Percentiles rank a stretch among this genome's conserved stretches.
phyloP scores from a whole-genome alignment of 2,888 invertebrate genomes.

The Diaprepes abbreviatus region DNA sequence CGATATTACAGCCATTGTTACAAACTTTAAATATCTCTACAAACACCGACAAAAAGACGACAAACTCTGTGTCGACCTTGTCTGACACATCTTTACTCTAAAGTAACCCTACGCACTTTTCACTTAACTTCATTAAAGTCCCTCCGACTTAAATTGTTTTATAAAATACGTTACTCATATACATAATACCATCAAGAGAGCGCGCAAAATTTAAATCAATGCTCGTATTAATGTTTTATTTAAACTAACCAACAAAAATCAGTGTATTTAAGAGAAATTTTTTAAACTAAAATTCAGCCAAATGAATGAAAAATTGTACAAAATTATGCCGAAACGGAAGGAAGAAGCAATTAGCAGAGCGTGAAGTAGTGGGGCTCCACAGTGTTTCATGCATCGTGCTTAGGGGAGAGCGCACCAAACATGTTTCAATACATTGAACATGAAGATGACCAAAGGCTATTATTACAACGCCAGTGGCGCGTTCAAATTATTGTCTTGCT shows the following conservation, averaged over 20 bases:
- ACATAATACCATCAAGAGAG: background rate
- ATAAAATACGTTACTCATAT: conserved; percentile 24
- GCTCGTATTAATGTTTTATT: background rate
- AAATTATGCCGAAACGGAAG: conserved; percentile 63
- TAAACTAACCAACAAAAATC: conserved; percentile 4
- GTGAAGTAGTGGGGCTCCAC: conserved; percentile 58
- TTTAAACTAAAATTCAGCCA: conserved; percentile 18
- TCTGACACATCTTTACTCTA: conserved; percentile 31
- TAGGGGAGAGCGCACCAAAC: conserved; percentile 17
- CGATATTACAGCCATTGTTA: conserved; percentile 59
- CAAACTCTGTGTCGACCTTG: conserved; percentile 14
- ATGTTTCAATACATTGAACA: conserved; percentile 19
- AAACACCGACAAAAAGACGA: background rate
- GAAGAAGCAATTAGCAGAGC: conserved; percentile 68
- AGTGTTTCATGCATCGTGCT: conserved; percentile 12
- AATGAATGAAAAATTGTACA: conserved; percentile 48
- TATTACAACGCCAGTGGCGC: conserved; percentile 21
- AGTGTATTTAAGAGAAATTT: conserved; percentile 16
- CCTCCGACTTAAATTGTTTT: conserved; percentile 31
- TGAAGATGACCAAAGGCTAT: conserved; percentile 25
- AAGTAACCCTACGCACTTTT: conserved; percentile 38
- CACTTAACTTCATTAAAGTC: conserved; percentile 38
- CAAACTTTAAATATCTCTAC: background rate
- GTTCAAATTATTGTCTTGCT: background rate
- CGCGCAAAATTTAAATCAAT: background rate